Conservation (phyloP, 1,140 invertebrate genomes). For the Leguminivora glycinivorella region DNA sequence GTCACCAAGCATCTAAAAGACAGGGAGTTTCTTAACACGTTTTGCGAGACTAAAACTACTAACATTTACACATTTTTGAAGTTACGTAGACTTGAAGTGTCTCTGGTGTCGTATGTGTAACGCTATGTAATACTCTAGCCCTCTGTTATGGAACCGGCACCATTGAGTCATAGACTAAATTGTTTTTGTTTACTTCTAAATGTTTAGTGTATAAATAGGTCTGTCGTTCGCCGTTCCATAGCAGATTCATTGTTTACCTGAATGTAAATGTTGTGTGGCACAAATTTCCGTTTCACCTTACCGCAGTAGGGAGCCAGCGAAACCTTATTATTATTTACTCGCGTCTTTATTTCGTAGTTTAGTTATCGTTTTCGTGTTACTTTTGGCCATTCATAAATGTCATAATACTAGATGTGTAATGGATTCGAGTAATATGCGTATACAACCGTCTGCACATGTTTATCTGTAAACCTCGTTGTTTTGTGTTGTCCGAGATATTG, state of each 20-base stretch:
- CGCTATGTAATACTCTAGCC: slow-evolving; percentile 26
- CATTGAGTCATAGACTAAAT: slow-evolving; percentile 31
- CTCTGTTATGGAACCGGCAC: slow-evolving; percentile 15
- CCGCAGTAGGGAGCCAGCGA: slow-evolving; percentile 26
- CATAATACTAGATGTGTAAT: slow-evolving; percentile 74
- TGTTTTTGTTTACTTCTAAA: slow-evolving; percentile 25
- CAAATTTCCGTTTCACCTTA: slow-evolving; percentile 34
- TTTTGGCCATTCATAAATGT: slow-evolving; percentile 66
- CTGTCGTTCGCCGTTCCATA: slow-evolving; percentile 28
- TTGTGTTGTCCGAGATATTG: slow-evolving; percentile 36
- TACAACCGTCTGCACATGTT: slow-evolving; percentile 36
- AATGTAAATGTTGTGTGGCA: slow-evolving; percentile 38
- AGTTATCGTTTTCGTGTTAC: slow-evolving; percentile 55
- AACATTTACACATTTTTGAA: not conserved
- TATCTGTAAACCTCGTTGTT: slow-evolving; percentile 36
- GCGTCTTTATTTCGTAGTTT: slow-evolving; percentile 55
- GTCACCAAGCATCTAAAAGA: slow-evolving; percentile 26
- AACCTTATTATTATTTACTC: slow-evolving; percentile 39
- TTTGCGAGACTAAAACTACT: slow-evolving; percentile 2
- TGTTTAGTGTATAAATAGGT: slow-evolving; percentile 32
- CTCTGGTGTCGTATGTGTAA: slow-evolving; percentile 5
- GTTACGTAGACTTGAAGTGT: slow-evolving; percentile 5
- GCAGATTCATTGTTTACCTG: slow-evolving; percentile 30
- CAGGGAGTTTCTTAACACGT: not conserved
- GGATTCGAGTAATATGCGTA: slow-evolving; percentile 63